Percentiles rank a stretch among this genome's conserved stretches.
phyloP scores from a whole-genome alignment of 2,797 vertebrate species.

The Parotocinclus haroldoi region DNA sequence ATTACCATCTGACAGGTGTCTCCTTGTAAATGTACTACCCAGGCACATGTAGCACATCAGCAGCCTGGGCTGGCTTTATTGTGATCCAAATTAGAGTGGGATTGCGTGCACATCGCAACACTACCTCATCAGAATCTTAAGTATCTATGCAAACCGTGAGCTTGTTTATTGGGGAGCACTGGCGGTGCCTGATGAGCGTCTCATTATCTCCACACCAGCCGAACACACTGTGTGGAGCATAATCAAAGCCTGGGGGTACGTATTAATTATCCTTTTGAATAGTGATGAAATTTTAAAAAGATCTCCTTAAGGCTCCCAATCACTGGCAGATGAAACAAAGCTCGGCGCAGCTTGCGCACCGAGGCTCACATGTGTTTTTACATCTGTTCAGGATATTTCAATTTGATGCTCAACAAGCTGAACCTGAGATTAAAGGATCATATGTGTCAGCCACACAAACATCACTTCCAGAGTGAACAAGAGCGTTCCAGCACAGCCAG shows the following conservation, averaged over 20 bases:
- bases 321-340: constrained; percentile 98
- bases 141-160: constrained; percentile 87
- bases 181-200: constrained; percentile 88
- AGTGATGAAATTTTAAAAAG: constrained; percentile 99
- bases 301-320: constrained; percentile 94
- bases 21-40: constrained; percentile 77
- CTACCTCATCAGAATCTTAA: constrained; percentile 84
- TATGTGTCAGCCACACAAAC: constrained; percentile 78
- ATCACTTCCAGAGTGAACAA: constrained; percentile 71
- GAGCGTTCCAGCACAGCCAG: constrained; percentile 64
- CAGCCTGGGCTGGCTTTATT: constrained; percentile 70
- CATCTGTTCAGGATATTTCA: constrained; percentile 99
- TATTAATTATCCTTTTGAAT: constrained; percentile 99
- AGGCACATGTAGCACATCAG: constrained; percentile 67
- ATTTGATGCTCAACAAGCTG: constrained; percentile 92
- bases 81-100: constrained; percentile 84
- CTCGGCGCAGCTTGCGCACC: constrained; percentile 87
- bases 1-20: constrained; percentile 77
- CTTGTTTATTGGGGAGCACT: constrained; percentile 63
- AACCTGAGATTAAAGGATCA: constrained; percentile 89
- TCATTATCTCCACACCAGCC: constrained; percentile 93
- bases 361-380: constrained; percentile 96
- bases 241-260: constrained; percentile 99
- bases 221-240: constrained; percentile 90
- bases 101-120: constrained; percentile 59